Conservation (phyloP, 1,140 invertebrate species). For the Drosophila erecta region DNA sequence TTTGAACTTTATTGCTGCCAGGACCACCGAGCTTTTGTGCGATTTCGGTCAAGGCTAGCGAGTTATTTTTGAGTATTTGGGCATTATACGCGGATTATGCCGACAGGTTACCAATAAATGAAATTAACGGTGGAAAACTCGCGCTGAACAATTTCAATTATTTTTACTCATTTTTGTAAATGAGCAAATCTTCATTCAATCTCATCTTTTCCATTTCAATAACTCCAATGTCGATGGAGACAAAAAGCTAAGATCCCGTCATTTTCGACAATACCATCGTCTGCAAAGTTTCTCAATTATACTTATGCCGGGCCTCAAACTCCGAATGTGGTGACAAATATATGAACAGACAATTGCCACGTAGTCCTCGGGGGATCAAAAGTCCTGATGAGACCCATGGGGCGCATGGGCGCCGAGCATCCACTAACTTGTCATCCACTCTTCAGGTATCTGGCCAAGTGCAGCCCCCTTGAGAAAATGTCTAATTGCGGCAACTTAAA, state of each 20-base stretch:
- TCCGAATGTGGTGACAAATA: slow-evolving; percentile 12
- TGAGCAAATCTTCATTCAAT: slow-evolving; percentile 1
- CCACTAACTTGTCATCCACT: slow-evolving; percentile 34
- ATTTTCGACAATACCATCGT: slow-evolving; percentile 36
- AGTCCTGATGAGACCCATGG: slow-evolving; percentile 24
- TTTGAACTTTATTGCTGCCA: slow-evolving; percentile 42
- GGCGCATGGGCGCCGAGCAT: slow-evolving; percentile 20
- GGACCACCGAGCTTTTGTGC: slow-evolving; percentile 26
- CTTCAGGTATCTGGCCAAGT: slow-evolving; percentile 46
- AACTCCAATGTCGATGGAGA: slow-evolving; percentile 12
- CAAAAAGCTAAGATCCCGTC: slow-evolving; percentile 19
- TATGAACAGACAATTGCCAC: slow-evolving; percentile 20
- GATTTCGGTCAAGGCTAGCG: slow-evolving; percentile 37
- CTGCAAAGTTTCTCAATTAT: slow-evolving; percentile 70
- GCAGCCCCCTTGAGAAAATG: slow-evolving; percentile 59
- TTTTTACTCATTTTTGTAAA: not conserved
- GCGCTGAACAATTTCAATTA: slow-evolving; percentile 1
- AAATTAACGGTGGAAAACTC: not conserved
- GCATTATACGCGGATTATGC: not conserved
- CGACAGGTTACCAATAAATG: not conserved
- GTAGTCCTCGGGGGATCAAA: slow-evolving; percentile 7
- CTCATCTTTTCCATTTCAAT: slow-evolving; percentile 6
- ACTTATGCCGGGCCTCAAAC: slow-evolving; percentile 2
- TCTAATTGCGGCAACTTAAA: slow-evolving; percentile 80
- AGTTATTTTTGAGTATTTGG: not conserved